These are phyloP conservation scores for Herminia tarsipennalis DNA, from an alignment of 2,888 invertebrate species.

Conservation along the genomic window DNA sequence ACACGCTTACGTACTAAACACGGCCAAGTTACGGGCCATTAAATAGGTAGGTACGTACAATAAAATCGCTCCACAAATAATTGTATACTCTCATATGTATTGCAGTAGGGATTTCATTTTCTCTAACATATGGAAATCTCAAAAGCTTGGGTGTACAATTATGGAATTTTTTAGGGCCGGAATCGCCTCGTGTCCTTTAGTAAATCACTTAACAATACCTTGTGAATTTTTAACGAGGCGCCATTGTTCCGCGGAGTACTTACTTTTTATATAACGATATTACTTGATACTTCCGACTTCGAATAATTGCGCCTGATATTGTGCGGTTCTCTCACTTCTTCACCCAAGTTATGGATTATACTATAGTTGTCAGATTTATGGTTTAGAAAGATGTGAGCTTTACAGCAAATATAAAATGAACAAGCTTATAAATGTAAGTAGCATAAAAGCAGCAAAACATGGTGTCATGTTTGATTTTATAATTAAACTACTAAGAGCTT, in stretches of 20 bases:
- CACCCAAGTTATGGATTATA: too few relatives aligned
- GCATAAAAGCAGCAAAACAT: too few relatives aligned
- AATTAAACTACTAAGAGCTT: too few relatives aligned
- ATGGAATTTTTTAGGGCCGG: constrained; percentile 26
- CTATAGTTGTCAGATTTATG: too few relatives aligned
- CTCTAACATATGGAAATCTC: constrained; percentile 19
- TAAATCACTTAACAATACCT: constrained; percentile 26
- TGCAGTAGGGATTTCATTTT: constrained; percentile 15
- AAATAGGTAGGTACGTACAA: constrained; percentile 7
- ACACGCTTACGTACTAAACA: constrained; percentile 14
- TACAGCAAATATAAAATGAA: too few relatives aligned
- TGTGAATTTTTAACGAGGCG: constrained; percentile 31
- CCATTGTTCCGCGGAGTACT: constrained; percentile 15
- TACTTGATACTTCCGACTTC: constrained; percentile 24
- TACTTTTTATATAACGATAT: constrained; percentile 20
- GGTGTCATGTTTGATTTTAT: too few relatives aligned
- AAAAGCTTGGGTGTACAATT: constrained; percentile 23
- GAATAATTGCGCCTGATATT: constrained; percentile 14
- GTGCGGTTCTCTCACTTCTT: too few relatives aligned
- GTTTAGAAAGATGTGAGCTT: too few relatives aligned
- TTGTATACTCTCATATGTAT: background rate
- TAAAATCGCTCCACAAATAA: constrained; percentile 1
- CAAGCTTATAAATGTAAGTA: too few relatives aligned
- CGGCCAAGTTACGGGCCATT: constrained; percentile 13
- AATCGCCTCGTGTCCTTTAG: constrained; percentile 25